Evolutionary conservation across 2,797 vertebrate genomes (phyloP), one percentile per base, ranked within the genome.

Genomic region (Poeciliopsis paucimaculata): DNA sequence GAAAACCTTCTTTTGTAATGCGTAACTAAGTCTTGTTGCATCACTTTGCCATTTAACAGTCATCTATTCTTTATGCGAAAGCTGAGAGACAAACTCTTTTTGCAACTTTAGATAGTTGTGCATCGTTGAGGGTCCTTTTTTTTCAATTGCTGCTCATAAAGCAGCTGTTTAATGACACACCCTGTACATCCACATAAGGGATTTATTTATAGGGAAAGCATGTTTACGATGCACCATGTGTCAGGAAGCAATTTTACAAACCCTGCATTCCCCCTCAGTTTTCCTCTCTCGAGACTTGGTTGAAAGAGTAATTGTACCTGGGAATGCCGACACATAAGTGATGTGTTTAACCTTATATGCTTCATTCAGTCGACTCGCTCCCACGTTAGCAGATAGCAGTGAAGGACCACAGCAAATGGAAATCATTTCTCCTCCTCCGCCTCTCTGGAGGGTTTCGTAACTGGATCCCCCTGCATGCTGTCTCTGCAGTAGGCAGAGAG

Each of bases 211-310:
- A 73, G 55, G 72, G 73, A 12, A 71, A 77, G 34, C 62, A 18
- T 49, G 46, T 81, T 81, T 49, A 49, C 71, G 77, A 53, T 4
- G 1, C 45, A 80, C 4, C 73, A 78, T 72, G 46, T 86, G 84
- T 36, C 79, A 23, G 73, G 70, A 72, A 75, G 73, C 76, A n/a
- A 23, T 64, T 49, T 70, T 72, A 72, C 47, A n/a, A n/a, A 6
- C 16, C 26, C 12, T 70, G 39, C 26, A n/a, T 45, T n/a, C 39
- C 39, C 0, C 39, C 1, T n/a, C n/a, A 43, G 23, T 70, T 70
- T 70, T 36, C 26, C 12, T 5, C 20, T 43, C 5, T 23, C 2
- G 62, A 5, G 51, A 15, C 73, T 62, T 43, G 4, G 20, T 49
- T 85, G 23, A 76, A 62, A 53, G 55, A 81, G 45, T 47, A 31